phyloP scores from a whole-genome alignment of 2,888 invertebrate genomes.

The Sphaerophoria rueppellii region DNA sequence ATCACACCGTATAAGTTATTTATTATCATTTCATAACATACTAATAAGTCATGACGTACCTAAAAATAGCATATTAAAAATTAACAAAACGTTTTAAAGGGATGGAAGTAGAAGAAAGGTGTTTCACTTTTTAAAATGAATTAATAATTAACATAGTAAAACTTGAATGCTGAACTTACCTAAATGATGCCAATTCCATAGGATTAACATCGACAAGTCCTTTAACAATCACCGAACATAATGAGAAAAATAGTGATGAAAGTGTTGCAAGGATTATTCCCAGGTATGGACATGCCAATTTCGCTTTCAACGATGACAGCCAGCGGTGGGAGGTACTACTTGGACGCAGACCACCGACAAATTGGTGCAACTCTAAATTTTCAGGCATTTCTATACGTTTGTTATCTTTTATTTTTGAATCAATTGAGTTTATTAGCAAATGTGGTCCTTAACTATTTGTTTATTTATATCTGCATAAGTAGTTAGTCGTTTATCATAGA shows the following conservation, averaged over 20 bases:
- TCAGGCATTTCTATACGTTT: slow-evolving; percentile 85
- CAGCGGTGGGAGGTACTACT: slow-evolving; percentile 77
- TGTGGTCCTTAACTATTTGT: not conserved
- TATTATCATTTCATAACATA: too few relatives aligned
- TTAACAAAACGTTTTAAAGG: too few relatives aligned
- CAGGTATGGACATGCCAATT: slow-evolving; percentile 88
- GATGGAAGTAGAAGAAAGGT: too few relatives aligned
- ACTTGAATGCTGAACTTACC: slow-evolving; percentile 73
- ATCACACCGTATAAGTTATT: too few relatives aligned
- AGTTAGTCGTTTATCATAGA: not conserved
- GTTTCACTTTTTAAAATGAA: too few relatives aligned
- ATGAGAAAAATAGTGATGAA: slow-evolving; percentile 94
- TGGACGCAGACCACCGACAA: slow-evolving; percentile 85
- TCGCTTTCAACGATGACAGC: slow-evolving; percentile 77
- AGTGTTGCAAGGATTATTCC: slow-evolving; percentile 92
- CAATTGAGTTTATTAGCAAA: slow-evolving; percentile 16
- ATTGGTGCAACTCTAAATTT: slow-evolving; percentile 90
- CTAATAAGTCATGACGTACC: too few relatives aligned
- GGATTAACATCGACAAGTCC: slow-evolving; percentile 93
- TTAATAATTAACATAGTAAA: not conserved
- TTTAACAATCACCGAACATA: slow-evolving; percentile 96
- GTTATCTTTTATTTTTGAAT: too few relatives aligned
- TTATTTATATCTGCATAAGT: slow-evolving; percentile 36
- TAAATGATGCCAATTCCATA: slow-evolving; percentile 92
- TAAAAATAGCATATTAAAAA: too few relatives aligned